These are phyloP conservation scores for Hipparchia sbordonii DNA, from an alignment of 2,888 invertebrate genomes.

Conservation along the genomic window DNA sequence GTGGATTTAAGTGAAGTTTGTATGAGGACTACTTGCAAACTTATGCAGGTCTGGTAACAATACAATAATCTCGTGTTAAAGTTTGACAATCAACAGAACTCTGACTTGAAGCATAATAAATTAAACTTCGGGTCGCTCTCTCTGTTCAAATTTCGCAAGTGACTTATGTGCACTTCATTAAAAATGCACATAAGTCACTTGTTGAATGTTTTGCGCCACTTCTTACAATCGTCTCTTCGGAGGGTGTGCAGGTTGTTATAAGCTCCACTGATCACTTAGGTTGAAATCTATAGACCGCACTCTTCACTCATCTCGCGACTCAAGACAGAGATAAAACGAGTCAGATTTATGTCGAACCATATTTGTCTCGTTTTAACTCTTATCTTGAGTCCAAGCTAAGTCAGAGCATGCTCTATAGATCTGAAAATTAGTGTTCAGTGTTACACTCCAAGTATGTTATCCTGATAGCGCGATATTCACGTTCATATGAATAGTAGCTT, in stretches of 20 bases:
- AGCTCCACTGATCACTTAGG: neutral
- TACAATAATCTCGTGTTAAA: conserved; percentile 12
- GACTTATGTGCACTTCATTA: neutral
- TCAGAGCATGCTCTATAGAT: too few relatives aligned
- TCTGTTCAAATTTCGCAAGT: neutral
- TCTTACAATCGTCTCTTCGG: neutral
- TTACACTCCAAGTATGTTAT: too few relatives aligned
- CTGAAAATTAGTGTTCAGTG: too few relatives aligned
- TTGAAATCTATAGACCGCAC: too few relatives aligned
- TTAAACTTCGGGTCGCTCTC: neutral
- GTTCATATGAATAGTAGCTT: too few relatives aligned
- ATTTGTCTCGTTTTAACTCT: too few relatives aligned
- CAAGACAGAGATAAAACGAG: too few relatives aligned
- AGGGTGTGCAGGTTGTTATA: neutral
- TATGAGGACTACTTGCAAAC: conserved; percentile 12
- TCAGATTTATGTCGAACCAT: too few relatives aligned
- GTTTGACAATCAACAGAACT: conserved; percentile 10
- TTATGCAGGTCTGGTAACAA: conserved; percentile 13
- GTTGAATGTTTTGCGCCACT: neutral
- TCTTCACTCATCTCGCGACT: too few relatives aligned
- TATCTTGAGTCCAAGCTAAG: too few relatives aligned
- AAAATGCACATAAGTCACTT: neutral
- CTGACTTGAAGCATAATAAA: conserved; percentile 5
- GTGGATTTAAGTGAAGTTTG: conserved; percentile 12
- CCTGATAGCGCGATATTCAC: too few relatives aligned